Evolutionary conservation across 2,888 invertebrate genomes (phyloP).

Genomic region (Imbricaverruca yamaguchii): DNA sequence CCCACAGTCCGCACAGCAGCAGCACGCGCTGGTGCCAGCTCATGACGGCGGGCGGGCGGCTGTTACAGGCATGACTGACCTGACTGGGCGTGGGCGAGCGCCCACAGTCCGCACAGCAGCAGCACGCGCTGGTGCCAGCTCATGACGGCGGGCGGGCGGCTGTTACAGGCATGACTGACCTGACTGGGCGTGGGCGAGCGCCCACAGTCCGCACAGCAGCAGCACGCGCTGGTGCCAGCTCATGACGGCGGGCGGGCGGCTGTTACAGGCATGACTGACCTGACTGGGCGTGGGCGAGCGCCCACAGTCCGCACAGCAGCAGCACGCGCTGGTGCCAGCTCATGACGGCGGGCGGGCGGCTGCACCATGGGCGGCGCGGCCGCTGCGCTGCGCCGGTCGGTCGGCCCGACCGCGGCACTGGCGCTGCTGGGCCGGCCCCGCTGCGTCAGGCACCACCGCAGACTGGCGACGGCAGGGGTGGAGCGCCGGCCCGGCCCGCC

Average conservation of each 20-base stretch:
- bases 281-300: background rate
- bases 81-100: background rate
- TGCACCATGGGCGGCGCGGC: background rate
- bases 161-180: background rate
- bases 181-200: background rate
- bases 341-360: background rate
- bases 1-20: no score
- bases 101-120: background rate
- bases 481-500: background rate
- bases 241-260: background rate
- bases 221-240: background rate
- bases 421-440: background rate
- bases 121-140: background rate
- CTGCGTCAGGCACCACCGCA: no score
- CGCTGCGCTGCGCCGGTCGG: no score
- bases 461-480: background rate
- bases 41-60: background rate
- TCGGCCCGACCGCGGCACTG: background rate
- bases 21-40: background rate
- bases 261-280: background rate
- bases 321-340: background rate
- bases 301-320: background rate
- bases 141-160: background rate
- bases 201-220: background rate
- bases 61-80: background rate